Conservation (phyloP, 2,797 vertebrate species). For the Crocidura indochinensis region DNA sequence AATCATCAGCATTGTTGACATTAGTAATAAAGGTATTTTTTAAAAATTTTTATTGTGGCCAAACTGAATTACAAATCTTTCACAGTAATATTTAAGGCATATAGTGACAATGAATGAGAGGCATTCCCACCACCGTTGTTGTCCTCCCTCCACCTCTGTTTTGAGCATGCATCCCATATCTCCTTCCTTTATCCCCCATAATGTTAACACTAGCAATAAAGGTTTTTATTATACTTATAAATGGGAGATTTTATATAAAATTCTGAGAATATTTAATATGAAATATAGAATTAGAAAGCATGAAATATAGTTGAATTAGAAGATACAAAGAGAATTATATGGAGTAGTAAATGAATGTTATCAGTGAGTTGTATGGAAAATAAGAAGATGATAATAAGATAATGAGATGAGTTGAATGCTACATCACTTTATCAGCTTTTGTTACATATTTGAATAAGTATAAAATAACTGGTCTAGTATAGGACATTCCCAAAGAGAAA, state of each 20-base stretch:
- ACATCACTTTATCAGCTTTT: neutral
- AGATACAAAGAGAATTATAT: constrained; percentile 3
- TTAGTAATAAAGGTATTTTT: neutral
- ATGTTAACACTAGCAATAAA: no score
- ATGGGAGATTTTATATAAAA: neutral
- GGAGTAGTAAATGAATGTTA: constrained; percentile 9
- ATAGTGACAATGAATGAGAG: no score
- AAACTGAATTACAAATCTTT: no score
- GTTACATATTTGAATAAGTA: neutral
- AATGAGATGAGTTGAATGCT: neutral
- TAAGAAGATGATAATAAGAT: neutral
- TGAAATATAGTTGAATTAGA: neutral
- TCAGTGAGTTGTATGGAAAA: neutral
- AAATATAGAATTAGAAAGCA: neutral
- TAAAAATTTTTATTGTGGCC: no score
- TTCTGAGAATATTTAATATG: neutral
- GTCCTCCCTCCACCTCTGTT: no score
- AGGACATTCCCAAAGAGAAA: neutral
- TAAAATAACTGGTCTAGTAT: neutral
- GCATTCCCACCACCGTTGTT: no score
- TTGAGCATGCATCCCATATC: no score
- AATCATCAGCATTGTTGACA: constrained; percentile 17
- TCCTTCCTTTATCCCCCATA: no score
- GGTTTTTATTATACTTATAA: neutral
- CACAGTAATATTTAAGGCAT: no score